Base-by-base conservation (phyloP, 2,113 vertebrate species). In the Aphelocoma coerulescens region DNA sequence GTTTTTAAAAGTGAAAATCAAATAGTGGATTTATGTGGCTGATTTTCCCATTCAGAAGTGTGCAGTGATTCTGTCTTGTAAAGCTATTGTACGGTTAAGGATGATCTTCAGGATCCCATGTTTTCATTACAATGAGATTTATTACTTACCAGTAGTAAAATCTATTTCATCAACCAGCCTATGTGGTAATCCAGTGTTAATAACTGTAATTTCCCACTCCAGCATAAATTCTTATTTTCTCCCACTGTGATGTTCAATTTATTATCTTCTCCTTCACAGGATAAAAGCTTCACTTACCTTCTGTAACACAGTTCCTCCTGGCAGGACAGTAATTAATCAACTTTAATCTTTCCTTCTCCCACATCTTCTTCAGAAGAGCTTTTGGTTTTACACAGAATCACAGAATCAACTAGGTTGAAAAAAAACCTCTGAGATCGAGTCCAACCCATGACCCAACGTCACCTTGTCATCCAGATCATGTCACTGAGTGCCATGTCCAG, bases 1-100 rank as follows among this genome's bases (percentile, higher is more conserved):
- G 32, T 6, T 94, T 96, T 96, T 92, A 79, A 16, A 92, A 95
- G 73, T 92, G 73, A 41, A 93, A 94, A 95, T 82, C 84, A 85
- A 87, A 69, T 5, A 77, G 57, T 65, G 90, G 86, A 95, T 96
- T 92, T 93, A 87, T 79, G 33, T 68, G 83, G 52, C 76, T 89
- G 73, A 75, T 91, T 90, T 89, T 95, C 57, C 33, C 30, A 55
- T 89, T 93, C 69, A 87, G 73, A 92, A 93, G 21, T 43, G n/a
- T 0, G 0, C 26, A n/a, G 49, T 10, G 74, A 73, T 91, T 87
- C 58, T 84, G 62, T 71, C 61, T 13, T 35, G 61, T 78, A 88
- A 84, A 61, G 66, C 52, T 65, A 9, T 87, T 0, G 1, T 32
- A 28, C 28, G 28, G 82, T 90, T 93, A 96, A 82, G 82, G 27